These are phyloP conservation scores for Brienomyrus longianalis DNA, from an alignment of 2,113 vertebrate species.

Conservation along the genomic window DNA sequence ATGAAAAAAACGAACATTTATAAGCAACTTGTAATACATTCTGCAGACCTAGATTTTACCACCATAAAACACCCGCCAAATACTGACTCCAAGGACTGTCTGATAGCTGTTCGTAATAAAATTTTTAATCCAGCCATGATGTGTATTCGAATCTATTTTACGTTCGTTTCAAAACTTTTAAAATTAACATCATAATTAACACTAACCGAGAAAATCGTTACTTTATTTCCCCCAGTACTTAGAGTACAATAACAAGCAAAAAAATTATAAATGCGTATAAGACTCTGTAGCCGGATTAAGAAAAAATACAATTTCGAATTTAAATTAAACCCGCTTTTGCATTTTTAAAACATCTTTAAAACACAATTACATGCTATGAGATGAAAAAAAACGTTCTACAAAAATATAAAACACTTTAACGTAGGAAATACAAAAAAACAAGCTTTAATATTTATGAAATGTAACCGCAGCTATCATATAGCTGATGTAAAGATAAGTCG, in stretches of 20 bases:
- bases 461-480: background rate
- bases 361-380: background rate
- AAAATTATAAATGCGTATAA: background rate
- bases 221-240: background rate
- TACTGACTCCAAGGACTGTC: background rate
- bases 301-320: background rate
- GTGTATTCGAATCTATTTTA: background rate
- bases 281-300: background rate
- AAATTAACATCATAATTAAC: background rate
- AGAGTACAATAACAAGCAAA: background rate
- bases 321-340: background rate
- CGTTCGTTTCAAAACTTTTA: background rate
- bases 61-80: background rate
- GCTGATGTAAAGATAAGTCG: background rate
- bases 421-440: background rate
- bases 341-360: background rate
- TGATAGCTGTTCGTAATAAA: background rate
- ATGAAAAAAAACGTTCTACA: background rate
- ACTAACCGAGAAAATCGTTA: background rate
- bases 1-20: background rate
- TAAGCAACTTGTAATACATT: background rate
- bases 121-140: background rate
- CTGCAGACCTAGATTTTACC: background rate
- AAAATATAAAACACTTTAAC: background rate
- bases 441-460: background rate